Percentiles rank a stretch among this genome's conserved stretches.
phyloP scores from a whole-genome alignment of 2,113 vertebrate species.

The Bubo scandiacus region DNA sequence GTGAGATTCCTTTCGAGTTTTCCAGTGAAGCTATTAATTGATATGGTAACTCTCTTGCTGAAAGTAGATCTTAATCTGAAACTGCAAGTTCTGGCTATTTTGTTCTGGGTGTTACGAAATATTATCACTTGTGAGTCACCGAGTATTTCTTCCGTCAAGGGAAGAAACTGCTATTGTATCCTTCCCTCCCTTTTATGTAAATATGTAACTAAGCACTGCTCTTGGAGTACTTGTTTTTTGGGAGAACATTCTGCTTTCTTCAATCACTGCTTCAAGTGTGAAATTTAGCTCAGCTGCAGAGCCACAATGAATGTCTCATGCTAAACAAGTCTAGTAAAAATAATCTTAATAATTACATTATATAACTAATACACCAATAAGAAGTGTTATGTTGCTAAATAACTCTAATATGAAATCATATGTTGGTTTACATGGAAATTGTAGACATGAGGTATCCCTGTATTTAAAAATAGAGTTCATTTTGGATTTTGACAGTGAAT shows the following conservation, averaged over 20 bases:
- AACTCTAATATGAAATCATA: background rate
- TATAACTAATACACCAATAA: background rate
- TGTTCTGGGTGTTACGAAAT: background rate
- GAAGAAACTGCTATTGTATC: conserved; percentile 2
- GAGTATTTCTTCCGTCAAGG: background rate
- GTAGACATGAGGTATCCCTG: background rate
- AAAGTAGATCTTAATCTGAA: background rate
- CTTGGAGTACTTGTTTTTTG: background rate
- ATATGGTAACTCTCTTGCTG: background rate
- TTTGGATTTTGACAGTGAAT: conserved; percentile 11
- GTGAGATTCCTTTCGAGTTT: background rate
- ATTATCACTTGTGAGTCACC: background rate
- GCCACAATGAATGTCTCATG: background rate
- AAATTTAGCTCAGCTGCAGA: conserved; percentile 18
- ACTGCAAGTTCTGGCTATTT: background rate
- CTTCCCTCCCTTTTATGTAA: background rate
- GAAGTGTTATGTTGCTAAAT: background rate
- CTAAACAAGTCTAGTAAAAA: background rate
- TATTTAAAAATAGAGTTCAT: background rate
- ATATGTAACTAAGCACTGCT: background rate
- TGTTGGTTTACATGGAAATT: background rate
- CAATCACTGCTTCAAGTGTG: background rate
- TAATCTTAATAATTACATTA: background rate
- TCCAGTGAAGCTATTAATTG: background rate
- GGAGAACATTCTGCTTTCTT: conserved; percentile 20